Evolutionary conservation across 2,888 invertebrate genomes (phyloP), one percentile per base, ranked within the genome.

Genomic region (Onthophagus sagittarius): DNA sequence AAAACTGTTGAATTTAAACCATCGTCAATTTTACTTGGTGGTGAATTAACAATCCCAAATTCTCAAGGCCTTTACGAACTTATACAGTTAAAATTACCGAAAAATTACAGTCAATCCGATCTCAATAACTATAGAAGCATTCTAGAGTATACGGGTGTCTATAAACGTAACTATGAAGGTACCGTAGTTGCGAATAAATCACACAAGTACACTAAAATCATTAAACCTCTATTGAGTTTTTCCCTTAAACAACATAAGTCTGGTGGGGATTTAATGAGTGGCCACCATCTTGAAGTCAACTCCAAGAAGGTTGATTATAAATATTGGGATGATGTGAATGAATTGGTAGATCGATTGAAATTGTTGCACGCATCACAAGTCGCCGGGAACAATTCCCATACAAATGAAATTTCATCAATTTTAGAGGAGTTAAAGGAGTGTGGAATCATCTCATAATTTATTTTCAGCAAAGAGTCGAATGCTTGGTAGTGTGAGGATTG

Each of bases 301-400:
- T 9, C 7, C 5, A 53, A 53, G 11, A 7, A 7, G 2, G 5
- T 53, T 53, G 31, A 69, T 15, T 69, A 69, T 69, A 23, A 32
- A 15, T 13, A 70, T 5, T 70, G 70, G 70, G 70, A 70, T 39
- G 53, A 70, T 15, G 14, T 6, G 4, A 70, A 70, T 33, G 70
- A 70, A 39, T 15, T 70, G 32, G 70, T 70, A 13, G 70, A 70
- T 6, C 39, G 70, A 70, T 39, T 70, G 15, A 13, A 39, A 14
- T 15, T 70, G 15, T 13, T 70, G 15, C 11, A 14, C 53, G 70
- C 70, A 4, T 70, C 70, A 14, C 32, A 70, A 62, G 53, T n/a
- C 2, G 39, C 70, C 2, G 70, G 70, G 39, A 33, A 70, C 15
- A 70, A 33, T 33, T 33, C 53, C 5, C 70, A 70, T 53, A 13